phyloP scores from a whole-genome alignment of 2,113 vertebrate species.

The Hydropotes inermis region DNA sequence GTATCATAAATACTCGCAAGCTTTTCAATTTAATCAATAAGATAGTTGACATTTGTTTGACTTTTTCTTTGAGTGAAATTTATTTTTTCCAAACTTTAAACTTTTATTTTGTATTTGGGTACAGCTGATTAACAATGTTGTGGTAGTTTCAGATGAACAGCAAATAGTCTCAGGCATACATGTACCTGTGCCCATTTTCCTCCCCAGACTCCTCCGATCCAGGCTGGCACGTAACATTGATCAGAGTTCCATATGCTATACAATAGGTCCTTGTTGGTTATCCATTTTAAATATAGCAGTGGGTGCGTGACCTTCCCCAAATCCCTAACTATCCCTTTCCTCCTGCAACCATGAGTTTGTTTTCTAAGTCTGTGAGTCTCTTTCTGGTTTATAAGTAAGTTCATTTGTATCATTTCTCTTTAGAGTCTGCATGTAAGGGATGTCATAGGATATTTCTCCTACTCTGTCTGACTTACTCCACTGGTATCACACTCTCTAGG shows the following conservation, averaged over 20 bases:
- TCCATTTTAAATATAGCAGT: neutral
- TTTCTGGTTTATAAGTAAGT: neutral
- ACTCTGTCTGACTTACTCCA: neutral
- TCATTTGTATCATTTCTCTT: neutral
- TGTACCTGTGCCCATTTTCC: neutral
- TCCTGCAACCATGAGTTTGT: accelerated
- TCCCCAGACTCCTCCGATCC: too few species aligned
- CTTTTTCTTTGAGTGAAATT: neutral
- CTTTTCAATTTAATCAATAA: neutral
- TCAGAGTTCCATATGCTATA: neutral
- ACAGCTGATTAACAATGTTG: neutral
- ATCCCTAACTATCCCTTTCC: neutral
- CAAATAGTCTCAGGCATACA: neutral
- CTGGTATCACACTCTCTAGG: neutral
- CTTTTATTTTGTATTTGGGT: neutral
- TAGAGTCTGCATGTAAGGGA: neutral
- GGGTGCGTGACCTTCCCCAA: neutral
- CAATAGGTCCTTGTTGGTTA: neutral
- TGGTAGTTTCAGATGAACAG: neutral
- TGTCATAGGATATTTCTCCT: neutral
- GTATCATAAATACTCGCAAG: neutral
- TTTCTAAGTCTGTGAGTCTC: neutral
- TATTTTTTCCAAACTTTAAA: neutral
- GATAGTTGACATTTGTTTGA: neutral
- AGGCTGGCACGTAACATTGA: neutral